These are phyloP conservation scores for Augochlorella aurata DNA, from an alignment of 2,888 invertebrate genomes.

Conservation along the genomic window DNA sequence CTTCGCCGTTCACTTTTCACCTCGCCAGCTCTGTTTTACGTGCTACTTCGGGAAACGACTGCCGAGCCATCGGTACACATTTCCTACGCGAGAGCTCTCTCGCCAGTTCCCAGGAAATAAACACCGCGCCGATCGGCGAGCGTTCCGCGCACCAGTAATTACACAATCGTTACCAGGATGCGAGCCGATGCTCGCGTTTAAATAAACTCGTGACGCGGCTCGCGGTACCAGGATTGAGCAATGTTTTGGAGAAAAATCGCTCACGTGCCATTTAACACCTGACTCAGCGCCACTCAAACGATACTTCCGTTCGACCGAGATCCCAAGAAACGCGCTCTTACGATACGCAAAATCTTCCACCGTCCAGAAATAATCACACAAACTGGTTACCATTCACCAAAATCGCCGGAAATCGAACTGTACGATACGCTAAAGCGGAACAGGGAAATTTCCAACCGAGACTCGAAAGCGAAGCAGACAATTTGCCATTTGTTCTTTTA, in stretches of 20 bases:
- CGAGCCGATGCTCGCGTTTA: background rate
- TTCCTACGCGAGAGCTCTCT: background rate
- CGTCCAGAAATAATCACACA: no score
- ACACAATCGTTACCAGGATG: conserved; percentile 16
- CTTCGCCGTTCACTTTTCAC: conserved; percentile 48
- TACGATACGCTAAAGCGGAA: no score
- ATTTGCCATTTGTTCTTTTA: background rate
- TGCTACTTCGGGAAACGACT: conserved; percentile 23
- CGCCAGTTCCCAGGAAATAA: background rate
- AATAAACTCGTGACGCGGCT: background rate
- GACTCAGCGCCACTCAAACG: background rate
- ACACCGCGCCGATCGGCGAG: background rate
- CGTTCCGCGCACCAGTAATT: background rate
- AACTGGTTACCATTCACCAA: no score
- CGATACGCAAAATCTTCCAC: no score
- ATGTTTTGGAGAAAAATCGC: background rate
- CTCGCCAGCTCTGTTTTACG: conserved; percentile 18
- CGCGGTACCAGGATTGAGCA: background rate
- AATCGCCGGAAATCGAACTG: no score
- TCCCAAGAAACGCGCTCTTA: background rate
- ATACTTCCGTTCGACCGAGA: background rate
- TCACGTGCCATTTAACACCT: background rate
- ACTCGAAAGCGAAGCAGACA: background rate
- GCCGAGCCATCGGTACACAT: background rate
- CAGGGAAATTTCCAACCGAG: background rate